A percentile compares a stretch with the other conserved stretches of the same genome.
phyloP scores from a whole-genome alignment of 2,113 vertebrate genomes.

The Elgaria multicarinata region DNA sequence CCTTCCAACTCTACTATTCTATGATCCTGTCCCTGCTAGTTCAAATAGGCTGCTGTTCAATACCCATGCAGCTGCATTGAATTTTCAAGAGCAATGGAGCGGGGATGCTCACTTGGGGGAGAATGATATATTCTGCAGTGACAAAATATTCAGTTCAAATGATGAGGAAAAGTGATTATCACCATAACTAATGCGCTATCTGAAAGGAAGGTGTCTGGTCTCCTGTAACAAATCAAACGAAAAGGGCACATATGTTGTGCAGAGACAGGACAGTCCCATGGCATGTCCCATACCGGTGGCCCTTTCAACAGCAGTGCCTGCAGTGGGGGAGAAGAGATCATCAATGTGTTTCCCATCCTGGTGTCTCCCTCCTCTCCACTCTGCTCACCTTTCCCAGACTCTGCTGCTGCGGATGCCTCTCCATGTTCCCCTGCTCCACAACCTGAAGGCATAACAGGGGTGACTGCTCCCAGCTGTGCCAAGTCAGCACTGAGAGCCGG shows the following conservation, averaged over 20 bases:
- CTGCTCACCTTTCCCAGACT: background rate
- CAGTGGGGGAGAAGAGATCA: background rate
- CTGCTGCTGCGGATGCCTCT: constrained; percentile 38
- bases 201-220: background rate
- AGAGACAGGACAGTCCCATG: background rate
- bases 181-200: background rate
- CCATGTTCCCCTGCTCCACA: background rate
- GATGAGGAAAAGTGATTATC: background rate
- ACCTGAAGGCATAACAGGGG: background rate
- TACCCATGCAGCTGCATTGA: background rate
- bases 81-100: background rate
- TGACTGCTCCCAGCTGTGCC: constrained; percentile 35
- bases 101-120: background rate
- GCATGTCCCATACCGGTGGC: background rate
- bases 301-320: background rate
- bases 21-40: background rate
- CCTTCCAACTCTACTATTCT: too few species aligned
- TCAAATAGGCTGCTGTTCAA: background rate
- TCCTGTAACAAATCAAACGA: background rate
- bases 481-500: background rate
- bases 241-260: background rate
- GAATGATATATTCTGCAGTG: background rate
- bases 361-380: background rate
- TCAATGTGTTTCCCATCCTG: background rate
- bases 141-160: background rate